These are phyloP conservation scores for Desmodus rotundus DNA, from an alignment of 2,113 vertebrate genomes.

Conservation along the genomic window DNA sequence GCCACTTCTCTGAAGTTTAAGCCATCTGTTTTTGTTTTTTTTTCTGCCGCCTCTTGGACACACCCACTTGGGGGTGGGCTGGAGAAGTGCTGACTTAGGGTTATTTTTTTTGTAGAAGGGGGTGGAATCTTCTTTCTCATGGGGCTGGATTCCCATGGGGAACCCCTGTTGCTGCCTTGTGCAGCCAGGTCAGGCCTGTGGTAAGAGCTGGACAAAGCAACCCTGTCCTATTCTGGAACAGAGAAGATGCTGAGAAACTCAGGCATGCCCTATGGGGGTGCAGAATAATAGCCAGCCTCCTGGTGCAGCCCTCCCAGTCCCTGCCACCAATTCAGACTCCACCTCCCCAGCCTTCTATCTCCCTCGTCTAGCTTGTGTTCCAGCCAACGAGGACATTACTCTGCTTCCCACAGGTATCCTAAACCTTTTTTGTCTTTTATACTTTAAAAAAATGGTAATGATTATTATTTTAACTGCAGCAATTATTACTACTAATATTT, in stretches of 20 bases:
- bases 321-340: not conserved
- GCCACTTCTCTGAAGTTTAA: not conserved
- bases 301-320: not conserved
- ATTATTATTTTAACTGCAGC: not conserved
- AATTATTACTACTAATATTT: slow-evolving; percentile 8
- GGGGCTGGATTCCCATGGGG: not conserved
- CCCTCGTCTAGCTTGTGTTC: not conserved
- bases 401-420: not conserved
- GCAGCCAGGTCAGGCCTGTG: not conserved
- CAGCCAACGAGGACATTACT: not conserved
- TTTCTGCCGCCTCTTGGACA: not conserved
- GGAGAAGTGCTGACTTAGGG: not conserved
- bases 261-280: accelerated
- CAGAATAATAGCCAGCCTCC: not conserved
- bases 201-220: not conserved
- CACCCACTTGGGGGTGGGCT: not conserved
- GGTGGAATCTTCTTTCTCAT: not conserved
- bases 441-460: slow-evolving; percentile 12
- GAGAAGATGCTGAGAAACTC: not conserved
- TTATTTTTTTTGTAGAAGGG: not conserved
- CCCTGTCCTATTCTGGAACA: not conserved
- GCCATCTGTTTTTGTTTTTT: not conserved
- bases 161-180: not conserved
- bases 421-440: not conserved
- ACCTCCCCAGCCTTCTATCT: not conserved